Percentiles rank a stretch among this genome's conserved stretches.
Conservation (phyloP, 2,113 vertebrate species). For the Crotalus tigris region DNA sequence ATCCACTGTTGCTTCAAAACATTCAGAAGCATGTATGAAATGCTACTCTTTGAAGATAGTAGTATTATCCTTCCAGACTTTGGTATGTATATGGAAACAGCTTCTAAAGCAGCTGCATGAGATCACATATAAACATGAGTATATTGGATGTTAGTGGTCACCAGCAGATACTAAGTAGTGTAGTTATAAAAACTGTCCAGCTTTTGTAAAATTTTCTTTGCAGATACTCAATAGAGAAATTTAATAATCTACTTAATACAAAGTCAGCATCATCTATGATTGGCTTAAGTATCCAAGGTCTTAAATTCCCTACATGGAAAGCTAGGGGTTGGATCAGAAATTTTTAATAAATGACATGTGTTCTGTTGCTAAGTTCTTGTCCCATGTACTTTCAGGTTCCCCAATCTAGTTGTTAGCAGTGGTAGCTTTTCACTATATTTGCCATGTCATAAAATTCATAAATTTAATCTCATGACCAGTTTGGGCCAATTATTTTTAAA, state of each 20-base stretch:
- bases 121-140: background rate
- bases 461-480: background rate
- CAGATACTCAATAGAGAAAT: background rate
- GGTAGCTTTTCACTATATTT: background rate
- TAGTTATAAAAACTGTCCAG: slow-evolving; percentile 39
- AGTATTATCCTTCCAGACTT: background rate
- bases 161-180: background rate
- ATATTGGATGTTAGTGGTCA: background rate
- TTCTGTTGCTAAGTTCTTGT: background rate
- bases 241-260: background rate
- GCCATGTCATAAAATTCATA: background rate
- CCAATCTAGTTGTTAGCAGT: background rate
- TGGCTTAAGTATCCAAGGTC: background rate
- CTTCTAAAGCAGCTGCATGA: background rate
- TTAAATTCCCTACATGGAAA: background rate
- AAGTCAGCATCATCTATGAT: background rate
- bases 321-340: background rate
- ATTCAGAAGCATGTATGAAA: background rate
- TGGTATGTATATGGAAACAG: background rate
- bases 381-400: background rate
- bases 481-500: background rate
- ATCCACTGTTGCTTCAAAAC: background rate
- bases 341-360: background rate
- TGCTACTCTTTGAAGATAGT: background rate
- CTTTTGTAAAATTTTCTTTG: slow-evolving; percentile 9